Conservation (phyloP, 2,888 invertebrate species). For the Dendrolimus pini region DNA sequence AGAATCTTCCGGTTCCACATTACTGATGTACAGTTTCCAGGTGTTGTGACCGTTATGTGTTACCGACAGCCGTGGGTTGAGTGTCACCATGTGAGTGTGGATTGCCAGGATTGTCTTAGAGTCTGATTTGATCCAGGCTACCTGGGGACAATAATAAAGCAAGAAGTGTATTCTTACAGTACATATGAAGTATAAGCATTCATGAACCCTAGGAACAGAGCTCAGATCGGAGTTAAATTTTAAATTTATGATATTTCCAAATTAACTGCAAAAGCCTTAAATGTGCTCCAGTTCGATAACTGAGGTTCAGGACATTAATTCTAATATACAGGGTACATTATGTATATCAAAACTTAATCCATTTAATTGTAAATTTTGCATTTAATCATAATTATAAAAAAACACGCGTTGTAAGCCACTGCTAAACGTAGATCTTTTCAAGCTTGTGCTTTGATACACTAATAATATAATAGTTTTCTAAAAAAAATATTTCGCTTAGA, state of each 20-base stretch:
- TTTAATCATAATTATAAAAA: no score
- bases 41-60: conserved; percentile 95
- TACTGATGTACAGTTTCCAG: conserved; percentile 93
- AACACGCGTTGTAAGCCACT: no score
- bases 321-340: no score
- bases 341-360: no score
- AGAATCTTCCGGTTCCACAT: conserved; percentile 92
- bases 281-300: neutral
- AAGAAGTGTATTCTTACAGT: no score
- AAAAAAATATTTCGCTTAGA: no score
- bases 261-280: neutral
- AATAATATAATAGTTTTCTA: no score
- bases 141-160: conserved; percentile 65
- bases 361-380: no score
- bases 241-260: neutral
- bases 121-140: conserved; percentile 95
- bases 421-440: no score
- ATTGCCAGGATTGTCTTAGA: conserved; percentile 92
- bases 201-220: neutral
- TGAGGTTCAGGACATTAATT: no score
- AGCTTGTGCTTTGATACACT: no score
- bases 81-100: conserved; percentile 92
- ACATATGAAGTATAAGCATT: no score
- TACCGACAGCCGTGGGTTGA: conserved; percentile 89
- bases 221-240: neutral